A percentile compares a stretch with the other conserved stretches of the same genome.
phyloP scores from a whole-genome alignment of 2,113 vertebrate genomes.

The Sapayoa aenigma region DNA sequence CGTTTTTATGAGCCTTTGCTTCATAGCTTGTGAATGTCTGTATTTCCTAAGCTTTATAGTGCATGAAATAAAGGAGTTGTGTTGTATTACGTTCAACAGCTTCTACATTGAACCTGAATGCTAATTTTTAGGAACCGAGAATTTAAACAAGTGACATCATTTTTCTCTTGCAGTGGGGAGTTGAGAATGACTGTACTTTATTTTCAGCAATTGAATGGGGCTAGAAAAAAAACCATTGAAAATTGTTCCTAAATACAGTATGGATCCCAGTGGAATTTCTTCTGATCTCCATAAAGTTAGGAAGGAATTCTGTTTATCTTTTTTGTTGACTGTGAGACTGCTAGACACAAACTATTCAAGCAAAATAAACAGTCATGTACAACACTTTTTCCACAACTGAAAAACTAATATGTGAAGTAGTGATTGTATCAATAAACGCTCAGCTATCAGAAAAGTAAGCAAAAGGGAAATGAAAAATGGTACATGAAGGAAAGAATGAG shows the following conservation, averaged over 20 bases:
- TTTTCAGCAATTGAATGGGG: neutral
- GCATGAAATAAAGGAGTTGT: slow-evolving; percentile 74
- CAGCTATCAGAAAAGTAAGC: neutral
- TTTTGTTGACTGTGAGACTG: neutral
- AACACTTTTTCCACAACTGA: neutral
- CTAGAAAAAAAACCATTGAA: neutral
- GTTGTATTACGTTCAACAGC: slow-evolving; percentile 62
- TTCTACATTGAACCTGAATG: slow-evolving; percentile 62
- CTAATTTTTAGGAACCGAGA: slow-evolving; percentile 57
- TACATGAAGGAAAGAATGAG: neutral
- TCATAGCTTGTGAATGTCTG: slow-evolving; percentile 72
- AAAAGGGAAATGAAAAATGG: slow-evolving; percentile 1
- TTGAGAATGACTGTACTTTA: neutral
- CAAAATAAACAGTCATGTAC: neutral
- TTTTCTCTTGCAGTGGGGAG: neutral
- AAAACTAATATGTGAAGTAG: neutral
- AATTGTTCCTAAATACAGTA: neutral
- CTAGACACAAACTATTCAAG: neutral
- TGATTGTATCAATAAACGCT: neutral
- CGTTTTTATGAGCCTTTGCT: slow-evolving; percentile 73
- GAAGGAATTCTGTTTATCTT: neutral
- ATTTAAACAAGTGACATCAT: slow-evolving; percentile 16
- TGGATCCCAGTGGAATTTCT: neutral
- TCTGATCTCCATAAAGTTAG: neutral
- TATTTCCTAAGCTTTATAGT: slow-evolving; percentile 74